Percentiles rank a stretch among this genome's conserved stretches.
These are phyloP conservation scores for Limnephilus marmoratus DNA, from an alignment of 2,888 invertebrate genomes.

Conservation along the genomic window DNA sequence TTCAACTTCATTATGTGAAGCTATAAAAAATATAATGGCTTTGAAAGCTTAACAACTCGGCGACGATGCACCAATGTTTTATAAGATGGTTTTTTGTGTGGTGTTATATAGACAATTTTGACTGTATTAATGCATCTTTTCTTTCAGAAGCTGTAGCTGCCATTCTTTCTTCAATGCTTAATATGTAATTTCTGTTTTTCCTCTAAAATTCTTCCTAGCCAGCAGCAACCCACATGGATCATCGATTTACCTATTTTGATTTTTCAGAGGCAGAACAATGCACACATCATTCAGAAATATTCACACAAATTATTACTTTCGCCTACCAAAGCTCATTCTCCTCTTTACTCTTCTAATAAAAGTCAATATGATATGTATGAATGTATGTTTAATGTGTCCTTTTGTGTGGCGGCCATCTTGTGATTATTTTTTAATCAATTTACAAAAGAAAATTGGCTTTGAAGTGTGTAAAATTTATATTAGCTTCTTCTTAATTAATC, in stretches of 20 bases:
- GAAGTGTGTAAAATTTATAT: background rate
- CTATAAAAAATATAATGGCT: background rate
- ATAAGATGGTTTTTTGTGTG: too few species aligned
- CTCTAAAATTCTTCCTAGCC: background rate
- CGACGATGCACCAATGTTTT: background rate
- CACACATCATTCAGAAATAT: background rate
- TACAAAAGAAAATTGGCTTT: background rate
- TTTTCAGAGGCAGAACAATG: conserved; percentile 7
- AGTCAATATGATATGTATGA: conserved; percentile 12
- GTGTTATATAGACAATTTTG: background rate
- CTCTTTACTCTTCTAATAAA: background rate
- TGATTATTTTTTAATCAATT: conserved; percentile 7
- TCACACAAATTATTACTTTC: background rate
- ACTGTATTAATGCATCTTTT: conserved; percentile 66
- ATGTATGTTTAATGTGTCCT: conserved; percentile 22
- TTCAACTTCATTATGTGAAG: background rate
- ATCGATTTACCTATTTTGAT: background rate
- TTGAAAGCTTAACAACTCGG: background rate
- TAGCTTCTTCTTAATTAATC: background rate
- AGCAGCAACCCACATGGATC: background rate
- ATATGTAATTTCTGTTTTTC: background rate
- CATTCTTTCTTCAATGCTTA: background rate
- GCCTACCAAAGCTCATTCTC: background rate
- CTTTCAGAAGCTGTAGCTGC: conserved; percentile 29
- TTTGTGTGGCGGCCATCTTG: conserved; percentile 23